phyloP scores from a whole-genome alignment of 2,797 vertebrate species.

The Perodicticus potto region DNA sequence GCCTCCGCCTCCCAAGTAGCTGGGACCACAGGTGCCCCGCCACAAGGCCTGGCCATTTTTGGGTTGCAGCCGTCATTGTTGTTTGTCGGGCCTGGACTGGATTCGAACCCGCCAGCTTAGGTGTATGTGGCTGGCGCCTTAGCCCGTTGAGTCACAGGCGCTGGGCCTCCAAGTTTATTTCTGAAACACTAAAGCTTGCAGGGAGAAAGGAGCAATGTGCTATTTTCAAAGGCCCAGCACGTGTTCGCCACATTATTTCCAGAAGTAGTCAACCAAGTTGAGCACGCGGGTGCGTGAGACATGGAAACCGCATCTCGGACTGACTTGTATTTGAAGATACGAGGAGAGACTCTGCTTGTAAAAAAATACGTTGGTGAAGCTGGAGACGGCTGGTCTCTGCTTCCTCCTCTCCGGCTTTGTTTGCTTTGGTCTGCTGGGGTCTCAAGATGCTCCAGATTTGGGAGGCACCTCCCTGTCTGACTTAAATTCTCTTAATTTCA shows the following conservation, averaged over 20 bases:
- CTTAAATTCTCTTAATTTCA: neutral
- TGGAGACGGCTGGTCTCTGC: neutral
- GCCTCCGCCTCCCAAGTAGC: no score
- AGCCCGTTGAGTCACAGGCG: no score
- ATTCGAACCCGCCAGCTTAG: no score
- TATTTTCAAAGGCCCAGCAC: neutral
- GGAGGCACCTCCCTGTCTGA: neutral
- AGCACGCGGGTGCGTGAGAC: constrained; percentile 26
- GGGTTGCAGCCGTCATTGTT: no score
- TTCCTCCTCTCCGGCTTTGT: neutral
- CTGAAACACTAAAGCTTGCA: neutral
- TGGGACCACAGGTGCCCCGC: no score
- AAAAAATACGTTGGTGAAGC: neutral
- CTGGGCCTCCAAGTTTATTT: neutral
- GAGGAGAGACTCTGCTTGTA: neutral
- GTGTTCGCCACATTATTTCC: neutral
- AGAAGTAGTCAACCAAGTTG: neutral
- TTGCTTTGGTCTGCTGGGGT: neutral
- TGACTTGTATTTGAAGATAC: neutral
- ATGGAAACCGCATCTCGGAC: neutral
- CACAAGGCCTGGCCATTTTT: no score
- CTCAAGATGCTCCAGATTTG: neutral
- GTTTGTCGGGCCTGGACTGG: no score
- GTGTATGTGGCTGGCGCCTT: no score
- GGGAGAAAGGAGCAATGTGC: neutral